Evolutionary conservation across 2,888 invertebrate genomes (phyloP).

Genomic region (Keiferia lycopersicella): DNA sequence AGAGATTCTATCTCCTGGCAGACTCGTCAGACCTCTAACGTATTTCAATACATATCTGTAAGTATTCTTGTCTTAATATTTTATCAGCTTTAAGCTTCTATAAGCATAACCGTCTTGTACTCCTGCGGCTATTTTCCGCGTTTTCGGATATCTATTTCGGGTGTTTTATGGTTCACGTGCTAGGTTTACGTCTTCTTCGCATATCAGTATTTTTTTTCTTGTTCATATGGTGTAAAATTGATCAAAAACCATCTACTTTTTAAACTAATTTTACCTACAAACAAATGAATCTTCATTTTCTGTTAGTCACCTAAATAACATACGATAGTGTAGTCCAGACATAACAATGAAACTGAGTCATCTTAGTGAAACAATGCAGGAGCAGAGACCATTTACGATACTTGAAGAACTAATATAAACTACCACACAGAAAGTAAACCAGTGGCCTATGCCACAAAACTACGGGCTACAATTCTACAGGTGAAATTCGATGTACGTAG

Average conservation of each 20-base stretch:
- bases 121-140: not conserved
- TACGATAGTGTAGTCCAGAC: not conserved
- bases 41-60: slow-evolving; percentile 21
- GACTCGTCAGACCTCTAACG: not conserved
- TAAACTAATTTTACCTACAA: not conserved
- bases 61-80: slow-evolving; percentile 16
- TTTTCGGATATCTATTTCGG: not conserved
- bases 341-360: slow-evolving; percentile 2
- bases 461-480: too few species aligned
- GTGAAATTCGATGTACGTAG: too few species aligned
- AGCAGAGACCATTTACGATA: not conserved
- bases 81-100: not conserved
- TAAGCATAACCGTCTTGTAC: not conserved
- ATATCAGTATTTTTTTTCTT: not conserved
- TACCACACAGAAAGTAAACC: not conserved
- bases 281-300: not conserved
- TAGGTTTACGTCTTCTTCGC: not conserved
- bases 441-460: too few species aligned
- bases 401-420: not conserved
- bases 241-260: too few species aligned
- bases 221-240: too few species aligned
- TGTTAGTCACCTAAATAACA: not conserved
- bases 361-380: not conserved
- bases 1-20: slow-evolving; percentile 1
- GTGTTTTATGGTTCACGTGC: not conserved